These are phyloP conservation scores for Cataglyphis altisquamis DNA, from an alignment of 2,888 invertebrate genomes.

Conservation along the genomic window DNA sequence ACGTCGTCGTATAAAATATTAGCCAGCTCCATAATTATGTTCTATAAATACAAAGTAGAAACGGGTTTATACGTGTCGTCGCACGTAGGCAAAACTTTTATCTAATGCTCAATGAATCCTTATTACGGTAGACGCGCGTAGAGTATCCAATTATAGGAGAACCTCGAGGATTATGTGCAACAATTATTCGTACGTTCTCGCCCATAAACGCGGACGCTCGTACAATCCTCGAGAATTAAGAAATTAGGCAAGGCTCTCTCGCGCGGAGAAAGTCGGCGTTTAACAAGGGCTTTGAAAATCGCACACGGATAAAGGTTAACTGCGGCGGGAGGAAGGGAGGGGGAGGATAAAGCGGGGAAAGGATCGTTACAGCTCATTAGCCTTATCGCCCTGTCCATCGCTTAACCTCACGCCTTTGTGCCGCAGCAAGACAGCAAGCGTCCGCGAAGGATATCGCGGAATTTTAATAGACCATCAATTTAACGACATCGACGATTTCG, in stretches of 20 bases:
- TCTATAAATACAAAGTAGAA: constrained; percentile 27
- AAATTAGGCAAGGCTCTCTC: constrained; percentile 61
- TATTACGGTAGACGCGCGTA: constrained; percentile 36
- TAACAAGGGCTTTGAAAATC: constrained; percentile 72
- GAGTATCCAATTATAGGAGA: constrained; percentile 39
- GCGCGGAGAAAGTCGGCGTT: constrained; percentile 66
- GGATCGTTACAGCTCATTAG: constrained; percentile 78
- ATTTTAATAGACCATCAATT: constrained; percentile 71
- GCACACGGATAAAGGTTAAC: constrained; percentile 74
- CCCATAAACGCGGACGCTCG: constrained; percentile 31
- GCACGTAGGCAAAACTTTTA: neutral
- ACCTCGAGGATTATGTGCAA: constrained; percentile 34
- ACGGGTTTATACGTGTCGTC: neutral
- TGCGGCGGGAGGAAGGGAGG: constrained; percentile 44
- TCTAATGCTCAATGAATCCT: constrained; percentile 28
- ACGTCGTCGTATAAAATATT: neutral
- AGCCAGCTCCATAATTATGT: constrained; percentile 9
- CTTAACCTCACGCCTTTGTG: constrained; percentile 75
- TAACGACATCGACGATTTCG: constrained; percentile 41
- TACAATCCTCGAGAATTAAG: constrained; percentile 28
- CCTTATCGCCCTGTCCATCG: constrained; percentile 74
- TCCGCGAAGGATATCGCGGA: constrained; percentile 58
- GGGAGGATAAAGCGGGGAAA: constrained; percentile 71
- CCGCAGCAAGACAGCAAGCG: constrained; percentile 29
- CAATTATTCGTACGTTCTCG: constrained; percentile 48